Evolutionary conservation across 2,113 vertebrate genomes (phyloP), one percentile per base, ranked within the genome.

Genomic region (Phrynosoma platyrhinos): DNA sequence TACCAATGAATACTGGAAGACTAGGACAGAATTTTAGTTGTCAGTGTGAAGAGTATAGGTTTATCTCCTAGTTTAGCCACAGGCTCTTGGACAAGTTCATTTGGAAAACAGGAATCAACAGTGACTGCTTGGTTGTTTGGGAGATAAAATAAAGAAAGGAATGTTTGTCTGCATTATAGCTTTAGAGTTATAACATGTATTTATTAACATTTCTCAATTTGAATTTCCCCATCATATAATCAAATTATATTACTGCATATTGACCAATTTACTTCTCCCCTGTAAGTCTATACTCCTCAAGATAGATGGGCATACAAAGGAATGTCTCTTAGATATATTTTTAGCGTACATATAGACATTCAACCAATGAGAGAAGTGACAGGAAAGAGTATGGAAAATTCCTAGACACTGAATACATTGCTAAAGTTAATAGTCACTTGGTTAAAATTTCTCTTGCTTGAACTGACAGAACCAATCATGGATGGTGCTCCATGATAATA

Each of bases 301-400:
- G 85, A 84, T n/a, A 91, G 71, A 75, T 92, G 68, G 80, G 75
- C 69, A 36, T 36, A 87, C 25, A 18, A 84, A 55, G 42, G 25
- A 55, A 83, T 85, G 27, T 6, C 0, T 82, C 64, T 71, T 86
- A 87, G 87, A 47, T 83, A n/a, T 82, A 85, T 85, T 93, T 86
- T 66, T 55, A 81, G 53, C 79, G 90, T 53, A 30, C 40, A 84
- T 53, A 90, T 88, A 32, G 81, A 64, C 91, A 90, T 84, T 71
- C 92, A 66, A 89, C 1, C 9, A 87, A 9, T 3, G 2, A 66
- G 21, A 85, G 52, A 32, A 52, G 36, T 74, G 52, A 6, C 21
- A 2, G 89, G 18, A 87, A 80, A 0, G 9, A 75, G 47, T 89
- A 83, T 84, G 86, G 84, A 86, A 58, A 89, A 81, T 53, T 76